Evolutionary conservation across 2,797 vertebrate species (phyloP).

Genomic region (Syndactyla subalaris): DNA sequence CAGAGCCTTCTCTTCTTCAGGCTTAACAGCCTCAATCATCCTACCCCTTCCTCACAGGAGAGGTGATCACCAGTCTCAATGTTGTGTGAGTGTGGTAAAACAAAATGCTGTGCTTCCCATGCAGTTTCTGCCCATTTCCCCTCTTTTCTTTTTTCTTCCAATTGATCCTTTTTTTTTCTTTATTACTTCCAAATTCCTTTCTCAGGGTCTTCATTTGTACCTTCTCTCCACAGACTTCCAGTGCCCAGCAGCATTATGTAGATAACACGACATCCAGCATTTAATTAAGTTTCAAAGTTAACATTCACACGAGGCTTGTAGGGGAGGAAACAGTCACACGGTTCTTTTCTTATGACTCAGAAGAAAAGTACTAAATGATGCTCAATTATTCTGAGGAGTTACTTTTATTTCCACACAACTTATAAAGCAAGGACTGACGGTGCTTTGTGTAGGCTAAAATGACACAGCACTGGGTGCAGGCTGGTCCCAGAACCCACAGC

Average conservation of each 20-base stretch:
- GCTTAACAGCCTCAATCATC: not conserved
- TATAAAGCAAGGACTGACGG: not conserved
- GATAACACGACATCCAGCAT: not conserved
- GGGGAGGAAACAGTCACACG: constrained; percentile 10
- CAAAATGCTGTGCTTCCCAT: not conserved
- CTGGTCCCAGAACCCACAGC: not conserved
- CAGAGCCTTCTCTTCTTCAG: fast-evolving
- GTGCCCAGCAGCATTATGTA: not conserved
- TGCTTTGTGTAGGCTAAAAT: not conserved
- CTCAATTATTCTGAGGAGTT: constrained; percentile 12
- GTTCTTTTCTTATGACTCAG: constrained; percentile 33
- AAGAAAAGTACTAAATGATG: constrained; percentile 17
- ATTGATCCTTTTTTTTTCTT: not conserved
- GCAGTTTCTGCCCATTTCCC: not conserved
- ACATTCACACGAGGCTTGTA: not conserved
- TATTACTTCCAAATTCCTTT: not conserved
- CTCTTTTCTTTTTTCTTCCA: not conserved
- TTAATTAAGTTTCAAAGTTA: not conserved
- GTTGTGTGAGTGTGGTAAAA: not conserved
- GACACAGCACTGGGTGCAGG: not conserved
- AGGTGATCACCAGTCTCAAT: not conserved
- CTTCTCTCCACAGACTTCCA: not conserved
- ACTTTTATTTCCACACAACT: not conserved
- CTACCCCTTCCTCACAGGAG: not conserved
- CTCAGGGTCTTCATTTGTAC: not conserved